Evolutionary conservation across 2,797 vertebrate species (phyloP), one percentile per base, ranked within the genome.

Genomic region (Podarcis siculus): DNA sequence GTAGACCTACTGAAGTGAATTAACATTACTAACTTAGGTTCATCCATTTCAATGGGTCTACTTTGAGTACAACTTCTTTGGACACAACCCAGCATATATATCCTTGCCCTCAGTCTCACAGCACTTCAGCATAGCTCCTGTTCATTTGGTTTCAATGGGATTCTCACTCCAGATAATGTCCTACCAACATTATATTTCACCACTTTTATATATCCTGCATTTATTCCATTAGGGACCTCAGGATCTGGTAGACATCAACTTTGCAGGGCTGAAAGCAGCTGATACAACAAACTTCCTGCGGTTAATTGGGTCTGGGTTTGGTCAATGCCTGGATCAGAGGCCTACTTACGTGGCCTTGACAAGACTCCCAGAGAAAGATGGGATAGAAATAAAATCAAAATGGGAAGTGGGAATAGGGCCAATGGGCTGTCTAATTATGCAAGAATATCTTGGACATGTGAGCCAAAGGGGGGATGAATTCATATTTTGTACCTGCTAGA

Each of bases 401-500:
- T 17, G 15, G 67, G 75, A 83, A 61, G 0, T 4, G 13, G 61
- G 15, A 15, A 7, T 1, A 79, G 12, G 27, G 42, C 4, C 86
- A 49, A 0, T 0, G 2, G 4, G 1, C 1, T 1, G 75, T 7
- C 30, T 27, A 1, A 2, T 64, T 64, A 80, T 55, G 1, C 0
- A 4, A 75, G 39, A 67, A 27, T 79, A 78, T n/a, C 9, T 84
- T 3, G 1, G 39, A 32, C 8, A 2, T 13, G 35, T 37, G 2
- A 45, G 32, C 72, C 9, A 15, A 85, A 30, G 0, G 0, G 21
- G 64, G 82, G 0, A 1, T 79, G 13, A 37, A 73, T 21, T 0
- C 66, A 2, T 91, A 79, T 69, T 61, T 76, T 90, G 21, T 95
- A 97, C 97, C 97, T 98, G 96, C 97, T 98, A 8, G 88, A 94